A percentile compares a stretch with the other conserved stretches of the same genome.
These are phyloP conservation scores for Psittacus erithacus DNA, from an alignment of 2,113 vertebrate genomes.

Conservation along the genomic window DNA sequence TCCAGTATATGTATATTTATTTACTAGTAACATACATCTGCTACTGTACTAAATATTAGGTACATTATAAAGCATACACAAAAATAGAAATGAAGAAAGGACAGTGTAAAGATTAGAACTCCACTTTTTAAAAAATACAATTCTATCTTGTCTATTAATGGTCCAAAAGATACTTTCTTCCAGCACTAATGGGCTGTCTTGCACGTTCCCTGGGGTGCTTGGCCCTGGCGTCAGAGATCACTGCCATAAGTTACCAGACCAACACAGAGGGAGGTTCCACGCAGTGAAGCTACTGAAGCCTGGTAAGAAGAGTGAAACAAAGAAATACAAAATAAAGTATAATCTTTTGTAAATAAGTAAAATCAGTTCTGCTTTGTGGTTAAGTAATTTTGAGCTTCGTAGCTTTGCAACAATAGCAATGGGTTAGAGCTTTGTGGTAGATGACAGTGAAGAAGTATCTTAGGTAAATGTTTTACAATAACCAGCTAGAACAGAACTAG, in stretches of 20 bases:
- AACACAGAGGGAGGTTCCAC: neutral
- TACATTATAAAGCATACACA: neutral
- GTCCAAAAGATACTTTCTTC: neutral
- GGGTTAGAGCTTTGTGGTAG: too few species aligned
- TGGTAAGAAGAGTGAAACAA: neutral
- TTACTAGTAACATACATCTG: neutral
- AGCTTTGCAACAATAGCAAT: too few species aligned
- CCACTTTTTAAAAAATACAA: neutral
- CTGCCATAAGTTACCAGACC: neutral
- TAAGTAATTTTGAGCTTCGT: too few species aligned
- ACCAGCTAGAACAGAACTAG: too few species aligned
- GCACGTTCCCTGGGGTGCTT: neutral
- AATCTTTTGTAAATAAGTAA: neutral
- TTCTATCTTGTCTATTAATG: neutral
- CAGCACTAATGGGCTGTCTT: neutral
- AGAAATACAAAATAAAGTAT: neutral
- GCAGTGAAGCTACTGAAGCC: neutral
- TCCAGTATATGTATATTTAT: neutral
- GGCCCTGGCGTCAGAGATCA: accelerated
- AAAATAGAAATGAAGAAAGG: neutral
- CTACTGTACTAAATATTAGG: neutral
- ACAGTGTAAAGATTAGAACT: neutral
- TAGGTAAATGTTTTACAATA: too few species aligned
- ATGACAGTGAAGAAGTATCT: too few species aligned
- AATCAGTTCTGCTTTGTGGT: too few species aligned